Base-by-base conservation (phyloP, 2,797 vertebrate species). In the Malurus leucopterus region DNA sequence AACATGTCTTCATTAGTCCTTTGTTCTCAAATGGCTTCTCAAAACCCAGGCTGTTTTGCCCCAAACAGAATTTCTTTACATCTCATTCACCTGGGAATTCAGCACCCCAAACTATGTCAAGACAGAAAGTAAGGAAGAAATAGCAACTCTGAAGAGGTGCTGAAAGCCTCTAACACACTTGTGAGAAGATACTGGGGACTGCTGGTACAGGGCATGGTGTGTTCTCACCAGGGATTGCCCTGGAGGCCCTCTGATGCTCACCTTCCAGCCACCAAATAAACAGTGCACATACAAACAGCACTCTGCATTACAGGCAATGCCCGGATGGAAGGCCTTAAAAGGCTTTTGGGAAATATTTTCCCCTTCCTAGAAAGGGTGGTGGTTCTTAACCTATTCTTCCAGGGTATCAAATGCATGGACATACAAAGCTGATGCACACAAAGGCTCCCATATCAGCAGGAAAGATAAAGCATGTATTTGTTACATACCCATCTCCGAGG, bases 401-500 rank as follows among this genome's bases (percentile, higher is more conserved):
- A 86, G 36, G 36, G 24, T 44, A 53, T 18, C n/a, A 90, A 72
- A 90, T 65, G 84, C 36, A 69, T 2, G 21, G 63, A 27, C 32
- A n/a, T 21, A 34, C 18, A 44, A 49, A 54, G 62, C 30, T 65
- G 24, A 61, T 15, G 32, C 36, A 71, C 22, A 43, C 8, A 32
- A 41, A 75, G 34, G 67, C 40, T 70, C 58, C 46, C 3, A 1
- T 9, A 73, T 72, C 36, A 64, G 74, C 20, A 53, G 47, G 63
- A 83, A 94, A 91, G 73, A 92, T 36, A 88, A 90, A 88, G 88
- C 88, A 95, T 69, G 73, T 93, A 95, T 93, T 86, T 82, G 34
- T 71, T 89, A 97, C 98, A 80, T 98, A 99, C 99, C 98, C 98
- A 84, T 99, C 98, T 40, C 97, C 95, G 15, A 98, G 97, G 86